Base-by-base conservation (phyloP, 2,113 vertebrate species). In the Plectropomus leopardus region DNA sequence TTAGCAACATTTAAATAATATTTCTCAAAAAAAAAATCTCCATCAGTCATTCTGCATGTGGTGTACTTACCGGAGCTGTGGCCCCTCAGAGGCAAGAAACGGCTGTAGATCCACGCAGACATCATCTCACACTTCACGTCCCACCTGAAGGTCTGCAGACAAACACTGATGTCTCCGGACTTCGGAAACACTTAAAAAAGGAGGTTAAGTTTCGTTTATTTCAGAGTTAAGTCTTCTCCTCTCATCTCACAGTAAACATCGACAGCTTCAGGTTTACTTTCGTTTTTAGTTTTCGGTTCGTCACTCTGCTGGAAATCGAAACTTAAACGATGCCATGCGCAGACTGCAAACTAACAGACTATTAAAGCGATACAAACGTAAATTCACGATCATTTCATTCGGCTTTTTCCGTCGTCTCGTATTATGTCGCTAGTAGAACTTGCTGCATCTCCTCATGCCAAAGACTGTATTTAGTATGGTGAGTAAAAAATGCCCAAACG, bases 241-340 rank as follows among this genome's bases (percentile, higher is more conserved):
- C 17, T 24, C 53, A 0, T 15, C 21, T 64, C n/a, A 6, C 14
- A 13, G 28, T 7, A 15, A 71, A 76, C 50, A 23, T 8, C 32
- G 0, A 11, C 60, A 32, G 51, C 21, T 54, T 7, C 0, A 28
- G 24, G 16, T 4, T 61, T n/a, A 36, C 50, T 87, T 87, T 83
- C 80, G 54, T 57, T 85, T 54, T 81, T 6, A 3, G 40, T 2
- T 48, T 48, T 11, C 8, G 21, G 21, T 7, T 30, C 19, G 50
- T 36, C 24, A 5, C 26, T 69, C 76, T 45, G 7, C 24, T 24
- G n/a, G n/a, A 85, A n/a, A 78, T 28, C 69, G 91, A 91, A 92
- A 91, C 86, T 73, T 47, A 59, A 3, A 3, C 14, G 50, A 7
- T 50, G 78, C 5, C 61, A 32, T 2, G 75, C 63, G 64, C 57